Base-by-base conservation (phyloP, 1,140 invertebrate genomes). In the Drosophila arizonae region DNA sequence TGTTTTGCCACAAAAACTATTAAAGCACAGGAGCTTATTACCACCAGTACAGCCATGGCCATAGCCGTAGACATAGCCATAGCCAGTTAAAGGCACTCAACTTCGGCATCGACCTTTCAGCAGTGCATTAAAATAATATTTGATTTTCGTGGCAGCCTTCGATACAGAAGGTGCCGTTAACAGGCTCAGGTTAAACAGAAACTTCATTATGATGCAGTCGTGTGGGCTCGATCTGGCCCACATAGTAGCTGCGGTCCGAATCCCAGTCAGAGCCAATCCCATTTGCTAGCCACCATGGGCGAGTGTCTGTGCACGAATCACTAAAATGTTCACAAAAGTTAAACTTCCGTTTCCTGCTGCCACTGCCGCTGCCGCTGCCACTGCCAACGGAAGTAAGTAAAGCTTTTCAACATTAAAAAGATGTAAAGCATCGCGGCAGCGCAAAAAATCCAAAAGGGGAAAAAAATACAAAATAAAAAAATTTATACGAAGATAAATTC, bases 341-440 rank as follows among this genome's bases (percentile, higher is more conserved):
- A 88, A 88, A 88, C 84, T 88, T 88, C 84, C 84, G 84, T 58
- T 88, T 88, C 84, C 84, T 86, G 82, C 63, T 68, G 76, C 52
- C 28, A 9, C 79, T 62, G 77, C 75, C 61, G 67, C 57, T 60
- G 77, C 43, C 13, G 26, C 51, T 68, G 69, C 72, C 73, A 69
- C 51, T 68, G 64, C 72, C 74, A 73, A 43, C 85, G 84, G 84
- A 88, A 88, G 84, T 80, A 73, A 84, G 84, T 80, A 88, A 88
- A 89, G 84, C 85, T 89, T 87, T 88, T 89, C 85, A 84, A 84
- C 84, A 89, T 89, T 88, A 89, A 88, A 88, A 87, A 88, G 80
- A 88, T 88, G 84, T 88, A 88, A 80, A 87, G 84, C 76, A 67
- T 61, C 68, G 66, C 85, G 85, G 79, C 72, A 88, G 77, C 64